Conservation (phyloP, 2,888 invertebrate genomes). For the Caenorhabditis japonica region DNA sequence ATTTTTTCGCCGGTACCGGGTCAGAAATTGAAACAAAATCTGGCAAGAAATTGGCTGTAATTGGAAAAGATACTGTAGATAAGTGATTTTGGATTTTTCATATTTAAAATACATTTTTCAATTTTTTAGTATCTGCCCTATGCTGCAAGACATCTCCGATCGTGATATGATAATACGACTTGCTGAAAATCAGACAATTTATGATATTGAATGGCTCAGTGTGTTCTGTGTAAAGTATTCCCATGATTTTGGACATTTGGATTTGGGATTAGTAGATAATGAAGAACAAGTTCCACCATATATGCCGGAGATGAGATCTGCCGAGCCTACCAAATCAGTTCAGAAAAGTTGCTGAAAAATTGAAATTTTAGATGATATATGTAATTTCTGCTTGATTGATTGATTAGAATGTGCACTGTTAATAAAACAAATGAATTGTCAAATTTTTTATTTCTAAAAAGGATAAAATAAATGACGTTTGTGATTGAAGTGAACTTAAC, state of each 20-base stretch:
- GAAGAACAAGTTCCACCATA: conserved; percentile 67
- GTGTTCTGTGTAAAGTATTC: conserved; percentile 66
- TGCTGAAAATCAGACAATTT: conserved; percentile 64
- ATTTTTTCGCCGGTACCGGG: conserved; percentile 71
- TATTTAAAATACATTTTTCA: background rate
- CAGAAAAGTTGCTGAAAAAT: conserved; percentile 13
- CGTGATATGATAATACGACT: conserved; percentile 64
- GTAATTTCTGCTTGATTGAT: background rate
- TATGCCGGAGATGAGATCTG: conserved; percentile 61
- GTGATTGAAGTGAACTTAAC: conserved; percentile 3
- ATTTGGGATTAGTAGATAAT: conserved; percentile 58
- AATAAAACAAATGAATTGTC: background rate
- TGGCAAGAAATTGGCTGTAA: conserved; percentile 68
- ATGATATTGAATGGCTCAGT: conserved; percentile 70
- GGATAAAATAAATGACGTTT: background rate
- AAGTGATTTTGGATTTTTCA: conserved; percentile 38
- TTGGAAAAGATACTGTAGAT: conserved; percentile 63
- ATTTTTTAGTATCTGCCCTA: conserved; percentile 68
- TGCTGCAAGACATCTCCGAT: conserved; percentile 66
- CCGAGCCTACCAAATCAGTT: conserved; percentile 5
- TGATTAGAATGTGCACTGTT: too few relatives aligned
- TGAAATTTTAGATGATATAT: background rate
- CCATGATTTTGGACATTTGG: conserved; percentile 72
- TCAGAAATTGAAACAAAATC: conserved; percentile 58
- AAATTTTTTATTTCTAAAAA: conserved; percentile 12